phyloP scores from a whole-genome alignment of 2,797 vertebrate genomes.

The Pyrocephalus nanus region DNA sequence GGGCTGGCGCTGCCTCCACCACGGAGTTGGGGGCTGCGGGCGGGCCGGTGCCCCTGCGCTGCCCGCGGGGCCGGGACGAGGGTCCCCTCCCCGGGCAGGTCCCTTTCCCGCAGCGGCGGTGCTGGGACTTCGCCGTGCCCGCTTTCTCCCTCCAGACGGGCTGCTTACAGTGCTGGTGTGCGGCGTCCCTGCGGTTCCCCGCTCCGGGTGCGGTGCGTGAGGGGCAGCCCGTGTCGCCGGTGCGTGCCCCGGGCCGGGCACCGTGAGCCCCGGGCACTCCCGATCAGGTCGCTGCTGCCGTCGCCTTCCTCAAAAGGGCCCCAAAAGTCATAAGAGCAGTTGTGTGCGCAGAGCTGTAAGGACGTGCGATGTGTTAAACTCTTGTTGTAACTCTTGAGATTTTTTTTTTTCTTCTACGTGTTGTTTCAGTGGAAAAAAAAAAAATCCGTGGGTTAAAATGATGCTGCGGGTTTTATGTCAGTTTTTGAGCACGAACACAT shows the following conservation, averaged over 20 bases:
- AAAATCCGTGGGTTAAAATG: neutral
- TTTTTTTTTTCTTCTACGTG: neutral
- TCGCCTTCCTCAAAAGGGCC: neutral
- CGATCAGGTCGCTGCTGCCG: fast-evolving
- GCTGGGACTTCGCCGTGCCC: neutral
- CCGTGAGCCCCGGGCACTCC: neutral
- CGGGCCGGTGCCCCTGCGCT: neutral
- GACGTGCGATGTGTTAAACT: fast-evolving
- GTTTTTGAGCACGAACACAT: fast-evolving
- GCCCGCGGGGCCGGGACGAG: neutral
- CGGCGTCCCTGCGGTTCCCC: neutral
- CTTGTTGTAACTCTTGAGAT: neutral
- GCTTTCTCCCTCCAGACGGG: fast-evolving
- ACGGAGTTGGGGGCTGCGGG: neutral
- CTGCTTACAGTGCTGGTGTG: fast-evolving
- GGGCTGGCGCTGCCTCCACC: neutral
- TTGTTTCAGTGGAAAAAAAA: neutral
- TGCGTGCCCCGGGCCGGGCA: neutral
- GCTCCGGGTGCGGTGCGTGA: neutral
- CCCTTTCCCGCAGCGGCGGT: neutral
- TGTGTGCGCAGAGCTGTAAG: no score
- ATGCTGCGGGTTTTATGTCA: fast-evolving
- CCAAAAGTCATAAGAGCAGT: fast-evolving
- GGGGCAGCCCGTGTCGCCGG: neutral
- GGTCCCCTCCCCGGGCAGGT: neutral